Evolutionary conservation across 2,797 vertebrate genomes (phyloP).

Genomic region (Clamator glandarius): DNA sequence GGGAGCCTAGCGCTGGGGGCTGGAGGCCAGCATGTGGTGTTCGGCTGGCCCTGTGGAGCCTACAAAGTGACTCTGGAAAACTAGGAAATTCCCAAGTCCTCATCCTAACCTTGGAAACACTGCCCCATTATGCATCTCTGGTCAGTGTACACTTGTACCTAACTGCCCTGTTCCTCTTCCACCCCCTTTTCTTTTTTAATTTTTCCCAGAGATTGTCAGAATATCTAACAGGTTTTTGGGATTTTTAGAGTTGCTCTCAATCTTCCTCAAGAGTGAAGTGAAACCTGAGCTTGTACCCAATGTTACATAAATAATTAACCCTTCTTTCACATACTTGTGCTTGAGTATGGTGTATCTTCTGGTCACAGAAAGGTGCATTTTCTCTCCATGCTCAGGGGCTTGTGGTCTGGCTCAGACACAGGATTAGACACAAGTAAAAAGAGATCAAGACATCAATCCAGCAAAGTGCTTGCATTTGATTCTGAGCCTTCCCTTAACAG

Average conservation of each 20-base stretch:
- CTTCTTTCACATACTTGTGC: background rate
- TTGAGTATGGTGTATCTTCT: background rate
- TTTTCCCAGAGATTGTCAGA: too few relatives aligned
- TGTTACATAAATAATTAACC: background rate
- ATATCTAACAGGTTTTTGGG: background rate
- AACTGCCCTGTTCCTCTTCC: too few relatives aligned
- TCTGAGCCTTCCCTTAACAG: background rate
- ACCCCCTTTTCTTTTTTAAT: too few relatives aligned
- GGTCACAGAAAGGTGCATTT: background rate
- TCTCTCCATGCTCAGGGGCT: background rate
- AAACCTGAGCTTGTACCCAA: background rate
- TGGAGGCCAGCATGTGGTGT: background rate
- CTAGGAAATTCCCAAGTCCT: background rate
- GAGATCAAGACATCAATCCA: background rate
- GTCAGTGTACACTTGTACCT: accelerated
- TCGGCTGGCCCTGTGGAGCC: accelerated
- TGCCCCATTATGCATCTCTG: accelerated
- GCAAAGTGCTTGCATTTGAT: background rate
- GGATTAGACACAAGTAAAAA: background rate
- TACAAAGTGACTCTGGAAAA: background rate
- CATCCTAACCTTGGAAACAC: accelerated
- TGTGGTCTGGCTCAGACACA: background rate
- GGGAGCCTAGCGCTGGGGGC: background rate
- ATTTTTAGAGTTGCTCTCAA: background rate
- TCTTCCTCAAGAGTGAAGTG: background rate